Evolutionary conservation across 1,140 invertebrate species (phyloP), one percentile per base, ranked within the genome.

Genomic region (Hyposmocoma kahamanoa): DNA sequence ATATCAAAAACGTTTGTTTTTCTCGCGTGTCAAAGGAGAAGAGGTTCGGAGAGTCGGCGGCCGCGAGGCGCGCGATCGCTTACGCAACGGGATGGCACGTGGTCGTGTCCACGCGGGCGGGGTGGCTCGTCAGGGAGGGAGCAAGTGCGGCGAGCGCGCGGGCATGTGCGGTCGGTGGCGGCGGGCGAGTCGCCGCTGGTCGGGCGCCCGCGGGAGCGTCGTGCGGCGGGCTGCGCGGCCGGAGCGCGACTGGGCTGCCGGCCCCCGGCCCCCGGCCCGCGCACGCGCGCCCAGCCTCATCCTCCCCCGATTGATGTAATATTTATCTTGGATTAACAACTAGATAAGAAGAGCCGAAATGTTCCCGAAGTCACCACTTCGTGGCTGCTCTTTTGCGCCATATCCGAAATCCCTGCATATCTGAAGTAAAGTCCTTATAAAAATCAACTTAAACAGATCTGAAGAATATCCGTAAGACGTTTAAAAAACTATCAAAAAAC

Each of bases 241-340:
- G 65, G 63, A 73, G 72, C 79, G 72, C 73, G 74, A 82, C 78
- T 81, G 81, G 64, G 66, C 73, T n/a, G n/a, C n/a, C n/a, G n/a
- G n/a, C n/a, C n/a, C n/a, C n/a, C 58, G 62, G 34, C 32, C 9
- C 38, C 22, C 59, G n/a, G 47, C 21, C 47, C 21, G 50, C 48
- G 72, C 71, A 74, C 76, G 59, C 67, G 76, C 77, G 78, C 65
- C 26, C 50, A 42, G 56, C 60, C 59, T 53, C 58, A 64, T 56
- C 62, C 50, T 46, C 61, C 69, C 62, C 67, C 74, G 69, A 82
- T 84, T 80, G 78, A 84, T 84, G 70, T 80, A 82, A 82, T 82
- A 84, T 84, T 84, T 84, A 84, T 84, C 76, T 84, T 77, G 76
- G 72, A 84, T 80, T 84, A 84, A 80, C 67, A 79, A 78, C 72